phyloP scores from a whole-genome alignment of 2,113 vertebrate genomes.

The Nycticryphes semicollaris region DNA sequence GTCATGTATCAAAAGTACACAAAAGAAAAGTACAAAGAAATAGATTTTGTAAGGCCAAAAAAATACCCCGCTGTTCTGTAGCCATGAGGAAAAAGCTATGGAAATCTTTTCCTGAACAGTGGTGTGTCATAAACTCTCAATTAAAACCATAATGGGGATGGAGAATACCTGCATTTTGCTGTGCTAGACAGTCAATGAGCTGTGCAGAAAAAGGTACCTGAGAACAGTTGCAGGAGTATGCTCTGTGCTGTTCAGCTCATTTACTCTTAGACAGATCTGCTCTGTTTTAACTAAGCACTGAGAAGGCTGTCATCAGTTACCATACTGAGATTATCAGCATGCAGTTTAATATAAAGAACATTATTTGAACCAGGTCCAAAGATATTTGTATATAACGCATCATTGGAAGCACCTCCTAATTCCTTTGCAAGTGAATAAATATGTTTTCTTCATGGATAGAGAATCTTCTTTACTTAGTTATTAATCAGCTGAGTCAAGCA shows the following conservation, averaged over 20 bases:
- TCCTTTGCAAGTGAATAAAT: conserved; percentile 24
- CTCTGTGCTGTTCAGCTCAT: not conserved
- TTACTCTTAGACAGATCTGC: not conserved
- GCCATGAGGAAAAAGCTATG: not conserved
- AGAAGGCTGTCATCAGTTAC: not conserved
- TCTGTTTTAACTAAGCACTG: not conserved
- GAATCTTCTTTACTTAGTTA: conserved; percentile 43
- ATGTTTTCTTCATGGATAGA: conserved; percentile 28
- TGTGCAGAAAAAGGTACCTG: not conserved
- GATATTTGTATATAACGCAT: not conserved
- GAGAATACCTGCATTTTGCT: not conserved
- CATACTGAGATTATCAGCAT: not conserved
- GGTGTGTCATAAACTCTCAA: not conserved
- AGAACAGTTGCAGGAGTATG: not conserved
- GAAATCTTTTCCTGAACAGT: not conserved
- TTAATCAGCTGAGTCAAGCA: conserved; percentile 55
- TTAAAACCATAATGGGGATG: not conserved
- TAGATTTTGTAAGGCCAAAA: not conserved
- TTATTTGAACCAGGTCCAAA: not conserved
- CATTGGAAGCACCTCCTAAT: not conserved
- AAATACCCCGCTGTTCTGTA: not conserved
- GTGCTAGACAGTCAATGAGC: conserved; percentile 17
- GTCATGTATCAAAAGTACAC: not conserved
- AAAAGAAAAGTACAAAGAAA: not conserved
- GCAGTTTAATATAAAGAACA: not conserved